These are phyloP conservation scores for Cheilinus undulatus DNA, from an alignment of 2,113 vertebrate genomes.

Conservation along the genomic window DNA sequence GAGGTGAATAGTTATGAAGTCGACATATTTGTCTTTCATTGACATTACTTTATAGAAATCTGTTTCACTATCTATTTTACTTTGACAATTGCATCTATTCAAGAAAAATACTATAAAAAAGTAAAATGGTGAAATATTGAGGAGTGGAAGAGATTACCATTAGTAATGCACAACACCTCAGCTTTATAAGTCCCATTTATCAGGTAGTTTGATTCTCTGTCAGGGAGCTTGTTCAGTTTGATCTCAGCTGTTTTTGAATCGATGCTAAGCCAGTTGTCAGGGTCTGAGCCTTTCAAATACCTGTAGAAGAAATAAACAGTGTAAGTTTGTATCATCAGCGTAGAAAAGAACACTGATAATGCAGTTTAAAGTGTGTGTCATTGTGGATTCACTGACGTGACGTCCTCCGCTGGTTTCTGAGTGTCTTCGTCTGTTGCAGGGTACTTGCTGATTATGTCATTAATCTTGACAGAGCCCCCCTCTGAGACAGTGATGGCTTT, in stretches of 20 bases:
- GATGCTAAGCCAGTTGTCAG: slow-evolving; percentile 88
- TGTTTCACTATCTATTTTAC: too few relatives aligned
- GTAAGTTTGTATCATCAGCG: background rate
- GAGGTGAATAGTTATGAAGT: too few relatives aligned
- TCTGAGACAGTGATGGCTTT: slow-evolving; percentile 82
- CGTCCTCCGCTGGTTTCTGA: slow-evolving; percentile 83
- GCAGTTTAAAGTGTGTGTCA: background rate
- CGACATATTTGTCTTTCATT: too few relatives aligned
- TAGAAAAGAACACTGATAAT: background rate
- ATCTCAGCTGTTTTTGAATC: slow-evolving; percentile 88
- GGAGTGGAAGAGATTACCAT: slow-evolving; percentile 84
- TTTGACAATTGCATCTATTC: too few relatives aligned
- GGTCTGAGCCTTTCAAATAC: slow-evolving; percentile 88
- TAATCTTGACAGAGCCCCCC: slow-evolving; percentile 59
- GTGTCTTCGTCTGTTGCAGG: slow-evolving; percentile 89
- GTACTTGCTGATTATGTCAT: slow-evolving; percentile 81
- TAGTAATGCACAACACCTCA: slow-evolving; percentile 85
- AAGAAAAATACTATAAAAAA: too few relatives aligned
- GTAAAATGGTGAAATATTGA: too few relatives aligned
- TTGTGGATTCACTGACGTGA: slow-evolving; percentile 82
- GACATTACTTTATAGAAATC: too few relatives aligned
- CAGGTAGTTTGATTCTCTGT: slow-evolving; percentile 85
- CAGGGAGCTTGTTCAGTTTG: slow-evolving; percentile 86
- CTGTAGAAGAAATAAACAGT: slow-evolving; percentile 67
- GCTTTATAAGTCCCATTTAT: slow-evolving; percentile 88